Conservation (phyloP, 2,888 invertebrate species). For the Ganaspis brasiliensis region DNA sequence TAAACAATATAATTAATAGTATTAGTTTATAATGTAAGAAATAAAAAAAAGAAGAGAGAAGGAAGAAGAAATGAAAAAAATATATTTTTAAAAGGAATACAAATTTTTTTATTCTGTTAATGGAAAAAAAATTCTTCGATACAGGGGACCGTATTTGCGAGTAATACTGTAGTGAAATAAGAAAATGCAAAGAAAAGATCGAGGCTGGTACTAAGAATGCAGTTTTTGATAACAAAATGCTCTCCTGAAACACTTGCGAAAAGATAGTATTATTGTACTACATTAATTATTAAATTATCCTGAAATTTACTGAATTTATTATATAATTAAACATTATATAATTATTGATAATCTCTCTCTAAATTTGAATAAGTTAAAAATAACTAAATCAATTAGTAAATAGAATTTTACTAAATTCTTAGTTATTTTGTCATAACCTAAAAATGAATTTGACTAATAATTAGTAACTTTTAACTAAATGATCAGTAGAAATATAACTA, state of each 20-base stretch:
- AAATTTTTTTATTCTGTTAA: conserved; percentile 48
- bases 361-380: no score
- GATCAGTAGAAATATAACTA: no score
- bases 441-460: no score
- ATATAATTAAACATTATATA: no score
- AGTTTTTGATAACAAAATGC: neutral
- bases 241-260: conserved; percentile 8
- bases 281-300: neutral
- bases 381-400: no score
- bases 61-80: neutral
- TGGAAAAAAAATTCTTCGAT: conserved; percentile 42
- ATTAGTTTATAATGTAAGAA: no score
- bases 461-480: no score
- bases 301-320: neutral
- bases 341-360: no score
- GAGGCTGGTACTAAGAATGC: conserved; percentile 17
- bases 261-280: neutral
- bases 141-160: conserved; percentile 18
- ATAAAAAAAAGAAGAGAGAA: neutral
- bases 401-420: no score
- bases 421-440: no score
- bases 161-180: conserved; percentile 29
- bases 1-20: no score
- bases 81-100: conserved; percentile 10
- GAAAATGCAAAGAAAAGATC: conserved; percentile 32